phyloP scores from a whole-genome alignment of 2,113 vertebrate genomes.

The Sorex araneus region DNA sequence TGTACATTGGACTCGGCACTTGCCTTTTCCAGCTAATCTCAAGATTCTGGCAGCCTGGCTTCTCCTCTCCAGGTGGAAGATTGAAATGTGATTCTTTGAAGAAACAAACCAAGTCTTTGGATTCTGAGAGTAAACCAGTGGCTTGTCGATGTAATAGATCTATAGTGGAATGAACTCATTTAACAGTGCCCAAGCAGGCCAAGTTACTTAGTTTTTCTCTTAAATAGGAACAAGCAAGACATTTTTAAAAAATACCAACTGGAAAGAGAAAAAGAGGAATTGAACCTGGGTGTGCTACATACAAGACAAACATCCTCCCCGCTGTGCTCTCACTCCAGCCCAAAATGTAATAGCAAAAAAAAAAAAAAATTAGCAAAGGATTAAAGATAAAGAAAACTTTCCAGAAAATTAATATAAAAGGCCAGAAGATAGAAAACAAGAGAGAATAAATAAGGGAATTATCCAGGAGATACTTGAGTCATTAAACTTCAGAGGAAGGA shows the following conservation, averaged over 20 bases:
- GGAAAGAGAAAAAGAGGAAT: constrained; percentile 21
- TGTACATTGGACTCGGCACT: background rate
- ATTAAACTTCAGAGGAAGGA: constrained; percentile 20
- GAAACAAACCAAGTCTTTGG: background rate
- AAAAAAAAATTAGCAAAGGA: too few species aligned
- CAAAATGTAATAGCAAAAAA: too few species aligned
- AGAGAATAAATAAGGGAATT: background rate
- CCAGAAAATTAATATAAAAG: constrained; percentile 44
- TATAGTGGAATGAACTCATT: background rate
- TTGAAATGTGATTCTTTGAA: constrained; percentile 15
- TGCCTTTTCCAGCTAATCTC: constrained; percentile 33
- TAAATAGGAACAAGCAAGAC: background rate
- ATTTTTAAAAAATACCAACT: background rate
- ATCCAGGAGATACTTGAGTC: background rate
- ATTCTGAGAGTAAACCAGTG: constrained; percentile 33
- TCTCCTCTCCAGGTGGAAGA: background rate
- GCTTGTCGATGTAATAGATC: background rate
- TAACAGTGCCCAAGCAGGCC: background rate
- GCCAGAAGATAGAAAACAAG: constrained; percentile 16
- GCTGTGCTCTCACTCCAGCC: too few species aligned
- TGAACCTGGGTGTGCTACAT: too few species aligned
- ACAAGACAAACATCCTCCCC: too few species aligned
- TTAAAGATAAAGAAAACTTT: constrained; percentile 48
- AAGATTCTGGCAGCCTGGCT: background rate
- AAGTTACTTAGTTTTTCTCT: background rate